These are phyloP conservation scores for Lophotriccus pileatus DNA, from an alignment of 2,797 vertebrate genomes.

Conservation along the genomic window DNA sequence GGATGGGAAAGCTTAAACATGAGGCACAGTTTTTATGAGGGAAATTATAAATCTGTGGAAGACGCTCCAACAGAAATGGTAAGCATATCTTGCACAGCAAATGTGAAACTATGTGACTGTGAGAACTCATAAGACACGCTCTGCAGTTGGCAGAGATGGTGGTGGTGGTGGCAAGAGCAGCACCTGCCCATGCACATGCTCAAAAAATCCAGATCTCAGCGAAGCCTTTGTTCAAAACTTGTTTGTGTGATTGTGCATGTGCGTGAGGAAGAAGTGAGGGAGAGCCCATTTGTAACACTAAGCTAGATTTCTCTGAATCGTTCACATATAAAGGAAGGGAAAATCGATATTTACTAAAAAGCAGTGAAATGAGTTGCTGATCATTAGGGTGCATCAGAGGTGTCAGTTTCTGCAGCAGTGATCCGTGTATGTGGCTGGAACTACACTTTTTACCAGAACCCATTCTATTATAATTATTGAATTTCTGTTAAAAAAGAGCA, in stretches of 20 bases:
- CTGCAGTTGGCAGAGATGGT: background rate
- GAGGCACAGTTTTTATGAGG: background rate
- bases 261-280: background rate
- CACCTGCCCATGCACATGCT: accelerated
- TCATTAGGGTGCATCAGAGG: background rate
- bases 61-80: background rate
- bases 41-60: background rate
- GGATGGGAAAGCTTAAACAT: background rate
- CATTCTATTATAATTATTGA: background rate
- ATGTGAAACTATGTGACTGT: background rate
- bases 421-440: background rate
- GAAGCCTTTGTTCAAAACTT: background rate
- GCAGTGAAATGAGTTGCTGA: background rate
- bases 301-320: background rate
- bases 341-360: background rate
- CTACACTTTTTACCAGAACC: background rate
- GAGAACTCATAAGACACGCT: background rate
- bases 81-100: background rate
- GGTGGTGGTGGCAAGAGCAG: background rate
- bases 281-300: background rate
- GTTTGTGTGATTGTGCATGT: accelerated
- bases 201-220: background rate
- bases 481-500: background rate
- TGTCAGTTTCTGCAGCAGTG: background rate
- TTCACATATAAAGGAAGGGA: background rate